Conservation (phyloP, 2,797 vertebrate species). For the Pseudochaenichthys georgianus region DNA sequence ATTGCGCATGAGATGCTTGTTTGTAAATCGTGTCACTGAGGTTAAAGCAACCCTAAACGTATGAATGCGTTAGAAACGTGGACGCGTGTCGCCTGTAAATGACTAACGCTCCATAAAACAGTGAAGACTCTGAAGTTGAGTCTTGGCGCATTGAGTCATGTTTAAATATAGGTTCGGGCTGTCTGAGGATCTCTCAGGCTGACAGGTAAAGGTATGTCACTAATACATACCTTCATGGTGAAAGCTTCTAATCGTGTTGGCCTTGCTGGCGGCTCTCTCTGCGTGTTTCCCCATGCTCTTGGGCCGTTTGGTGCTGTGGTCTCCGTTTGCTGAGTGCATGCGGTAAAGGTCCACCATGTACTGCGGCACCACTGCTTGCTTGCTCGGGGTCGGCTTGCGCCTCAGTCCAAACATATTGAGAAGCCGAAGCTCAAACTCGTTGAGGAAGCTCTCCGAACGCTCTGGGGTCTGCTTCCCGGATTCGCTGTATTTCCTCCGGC, state of each 20-base stretch:
- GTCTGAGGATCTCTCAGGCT: constrained; percentile 75
- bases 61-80: constrained; percentile 42
- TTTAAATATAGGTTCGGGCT: constrained; percentile 80
- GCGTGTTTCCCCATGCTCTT: constrained; percentile 88
- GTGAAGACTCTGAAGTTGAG: constrained; percentile 70
- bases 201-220: constrained; percentile 82
- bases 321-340: constrained; percentile 90
- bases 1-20: constrained; percentile 34
- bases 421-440: constrained; percentile 95
- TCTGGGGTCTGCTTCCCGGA: constrained; percentile 89
- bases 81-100: constrained; percentile 75
- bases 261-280: constrained; percentile 92
- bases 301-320: constrained; percentile 87
- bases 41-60: constrained; percentile 24
- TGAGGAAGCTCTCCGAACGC: constrained; percentile 91
- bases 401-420: constrained; percentile 97
- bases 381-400: constrained; percentile 93
- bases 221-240: constrained; percentile 96
- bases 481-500: constrained; percentile 90
- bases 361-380: constrained; percentile 92
- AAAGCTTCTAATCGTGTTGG: constrained; percentile 98
- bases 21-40: constrained; percentile 34
- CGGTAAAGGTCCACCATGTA: constrained; percentile 98
- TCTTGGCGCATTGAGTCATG: constrained; percentile 76
- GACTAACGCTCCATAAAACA: constrained; percentile 76